Conservation (phyloP, 2,888 invertebrate genomes). For the Callosobruchus maculatus region DNA sequence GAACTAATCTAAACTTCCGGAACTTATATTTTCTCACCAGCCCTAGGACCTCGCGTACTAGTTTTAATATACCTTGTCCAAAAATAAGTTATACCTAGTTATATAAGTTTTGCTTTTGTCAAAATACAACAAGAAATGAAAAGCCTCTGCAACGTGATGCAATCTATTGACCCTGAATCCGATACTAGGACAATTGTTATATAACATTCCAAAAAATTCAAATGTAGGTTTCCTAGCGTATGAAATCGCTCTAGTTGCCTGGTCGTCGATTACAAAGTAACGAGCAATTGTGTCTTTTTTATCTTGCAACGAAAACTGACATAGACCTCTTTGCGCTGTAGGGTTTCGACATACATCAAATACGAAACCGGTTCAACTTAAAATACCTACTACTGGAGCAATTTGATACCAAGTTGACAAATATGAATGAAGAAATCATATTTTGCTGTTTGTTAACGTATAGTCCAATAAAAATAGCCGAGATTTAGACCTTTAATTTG, state of each 20-base stretch:
- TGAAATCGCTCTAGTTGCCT: not conserved
- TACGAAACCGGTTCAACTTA: not conserved
- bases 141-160: not conserved
- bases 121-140: no score
- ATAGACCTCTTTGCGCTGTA: not conserved
- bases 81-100: no score
- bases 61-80: no score
- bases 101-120: no score
- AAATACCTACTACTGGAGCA: not conserved
- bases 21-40: no score
- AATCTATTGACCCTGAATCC: not conserved
- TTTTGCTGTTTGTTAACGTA: not conserved
- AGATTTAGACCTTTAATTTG: no score
- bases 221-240: not conserved
- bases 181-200: not conserved
- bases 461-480: no score
- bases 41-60: no score
- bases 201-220: not conserved
- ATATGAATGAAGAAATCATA: not conserved
- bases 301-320: not conserved
- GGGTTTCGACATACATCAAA: not conserved
- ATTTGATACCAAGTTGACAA: not conserved
- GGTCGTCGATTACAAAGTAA: not conserved
- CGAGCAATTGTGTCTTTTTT: not conserved
- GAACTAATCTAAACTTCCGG: no score